Evolutionary conservation across 1,140 invertebrate species (phyloP), one percentile per base, ranked within the genome.

Genomic region (Zophobas atratus): DNA sequence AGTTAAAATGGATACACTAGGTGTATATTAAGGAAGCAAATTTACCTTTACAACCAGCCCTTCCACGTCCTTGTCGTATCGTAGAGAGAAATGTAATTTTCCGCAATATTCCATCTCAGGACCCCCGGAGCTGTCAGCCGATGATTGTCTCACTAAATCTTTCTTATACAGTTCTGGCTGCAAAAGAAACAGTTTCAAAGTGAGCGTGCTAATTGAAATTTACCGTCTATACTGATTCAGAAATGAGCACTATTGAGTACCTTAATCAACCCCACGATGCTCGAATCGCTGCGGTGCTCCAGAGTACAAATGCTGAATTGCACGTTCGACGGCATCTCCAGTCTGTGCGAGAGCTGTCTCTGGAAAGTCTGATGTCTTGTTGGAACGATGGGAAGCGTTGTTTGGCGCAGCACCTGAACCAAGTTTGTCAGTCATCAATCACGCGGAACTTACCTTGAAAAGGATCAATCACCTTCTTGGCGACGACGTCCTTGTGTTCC

Each of bases 91-190:
- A 83, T 93, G 92, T 43, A 96, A 87, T 84, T 93, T 94, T 3
- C 95, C 94, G 75, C 93, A 93, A 75, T 92, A 92, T 81, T 93
- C 92, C 87, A 94, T 88, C 74, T 94, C 93, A 6, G 87, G 87
- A 1, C 89, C 90, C 41, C 90, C 90, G 2, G 90, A 89, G 80
- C 92, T 94, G 53, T 95, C 94, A 0, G 91, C 90, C 0, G 93
- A 94, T 0, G 92, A 90, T 83, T 95, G 94, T 63, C 93, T 90
- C 2, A 91, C 89, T 70, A 94, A 81, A 86, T 94, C 93, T 80
- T 91, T 91, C 83, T 93, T 92, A 86, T 96, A 96, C 1, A 96
- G 86, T 84, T 96, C 94, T 35, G 93, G 93, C 91, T 94, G 88
- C 6, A 87, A 87, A 46, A 6, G 49, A 51, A 51, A 46, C 49